These are phyloP conservation scores for Percina caprodes DNA, from an alignment of 2,113 vertebrate genomes.

Conservation along the genomic window DNA sequence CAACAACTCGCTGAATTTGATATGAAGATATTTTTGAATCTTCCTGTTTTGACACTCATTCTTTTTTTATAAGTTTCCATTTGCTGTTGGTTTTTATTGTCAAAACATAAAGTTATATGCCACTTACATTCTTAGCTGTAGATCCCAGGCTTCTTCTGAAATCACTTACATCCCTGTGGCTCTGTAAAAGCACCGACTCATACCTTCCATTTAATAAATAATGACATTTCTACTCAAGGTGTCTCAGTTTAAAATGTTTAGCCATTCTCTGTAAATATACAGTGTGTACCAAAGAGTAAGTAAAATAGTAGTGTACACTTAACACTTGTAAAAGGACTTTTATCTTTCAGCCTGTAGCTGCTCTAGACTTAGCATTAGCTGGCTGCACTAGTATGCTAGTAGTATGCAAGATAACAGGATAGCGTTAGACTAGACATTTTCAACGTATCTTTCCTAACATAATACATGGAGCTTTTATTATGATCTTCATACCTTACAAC, in stretches of 20 bases:
- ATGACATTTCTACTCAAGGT: slow-evolving; percentile 5
- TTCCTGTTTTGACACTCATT: slow-evolving; percentile 14
- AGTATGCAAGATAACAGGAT: neutral
- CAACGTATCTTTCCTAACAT: neutral
- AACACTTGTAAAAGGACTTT: neutral
- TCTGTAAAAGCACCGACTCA: slow-evolving; percentile 1
- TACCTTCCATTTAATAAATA: slow-evolving; percentile 31
- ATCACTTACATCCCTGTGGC: slow-evolving; percentile 9
- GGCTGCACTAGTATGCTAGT: neutral
- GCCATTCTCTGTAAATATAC: neutral
- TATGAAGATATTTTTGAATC: slow-evolving; percentile 37
- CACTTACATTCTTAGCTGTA: neutral
- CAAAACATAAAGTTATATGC: neutral
- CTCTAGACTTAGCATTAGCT: neutral
- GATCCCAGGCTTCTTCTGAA: neutral
- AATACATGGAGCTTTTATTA: neutral
- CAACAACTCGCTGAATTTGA: slow-evolving; percentile 5
- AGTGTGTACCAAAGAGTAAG: neutral
- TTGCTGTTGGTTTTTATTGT: slow-evolving; percentile 18
- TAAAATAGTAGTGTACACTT: neutral
- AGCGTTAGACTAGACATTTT: neutral
- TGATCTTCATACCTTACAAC: neutral
- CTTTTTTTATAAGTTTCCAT: slow-evolving; percentile 21
- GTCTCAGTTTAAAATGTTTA: slow-evolving; percentile 7
- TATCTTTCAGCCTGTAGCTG: neutral